Percentiles rank a stretch among this genome's conserved stretches.
phyloP scores from a whole-genome alignment of 2,888 invertebrate species.

The Orchesella flavescens region DNA sequence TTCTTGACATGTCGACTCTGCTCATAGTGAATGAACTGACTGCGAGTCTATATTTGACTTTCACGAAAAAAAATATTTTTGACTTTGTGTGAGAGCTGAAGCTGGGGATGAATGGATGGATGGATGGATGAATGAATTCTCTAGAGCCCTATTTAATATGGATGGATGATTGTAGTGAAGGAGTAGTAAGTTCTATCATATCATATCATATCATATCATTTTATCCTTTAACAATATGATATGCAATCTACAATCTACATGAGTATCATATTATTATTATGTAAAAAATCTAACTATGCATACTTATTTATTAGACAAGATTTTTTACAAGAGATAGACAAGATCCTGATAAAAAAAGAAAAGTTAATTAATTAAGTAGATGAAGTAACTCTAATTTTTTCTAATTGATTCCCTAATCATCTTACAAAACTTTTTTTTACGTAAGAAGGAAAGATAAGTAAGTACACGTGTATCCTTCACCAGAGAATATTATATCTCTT shows the following conservation, averaged over 20 bases:
- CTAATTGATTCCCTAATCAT: constrained; percentile 55
- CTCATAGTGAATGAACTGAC: background rate
- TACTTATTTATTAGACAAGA: too few species aligned
- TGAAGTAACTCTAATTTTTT: constrained; percentile 46
- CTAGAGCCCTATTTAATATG: constrained; percentile 63
- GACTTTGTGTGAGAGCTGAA: constrained; percentile 8
- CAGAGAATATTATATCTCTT: too few species aligned
- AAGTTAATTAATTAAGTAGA: constrained; percentile 51
- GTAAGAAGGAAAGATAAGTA: background rate
- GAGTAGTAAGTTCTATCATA: background rate
- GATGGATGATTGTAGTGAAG: constrained; percentile 56
- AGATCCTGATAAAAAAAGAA: background rate
- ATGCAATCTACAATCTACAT: too few species aligned
- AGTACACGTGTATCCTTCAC: background rate
- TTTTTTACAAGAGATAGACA: constrained; percentile 6
- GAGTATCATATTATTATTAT: too few species aligned
- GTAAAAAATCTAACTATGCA: too few species aligned
- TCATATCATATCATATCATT: too few species aligned
- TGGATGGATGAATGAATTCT: constrained; percentile 52
- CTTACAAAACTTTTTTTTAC: constrained; percentile 30
- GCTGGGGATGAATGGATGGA: constrained; percentile 40
- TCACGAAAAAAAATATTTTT: constrained; percentile 25
- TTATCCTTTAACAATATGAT: background rate
- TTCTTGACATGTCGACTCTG: constrained; percentile 29
- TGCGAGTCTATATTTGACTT: constrained; percentile 45